Evolutionary conservation across 2,113 vertebrate species (phyloP).

Genomic region (Erpornis zantholeuca): DNA sequence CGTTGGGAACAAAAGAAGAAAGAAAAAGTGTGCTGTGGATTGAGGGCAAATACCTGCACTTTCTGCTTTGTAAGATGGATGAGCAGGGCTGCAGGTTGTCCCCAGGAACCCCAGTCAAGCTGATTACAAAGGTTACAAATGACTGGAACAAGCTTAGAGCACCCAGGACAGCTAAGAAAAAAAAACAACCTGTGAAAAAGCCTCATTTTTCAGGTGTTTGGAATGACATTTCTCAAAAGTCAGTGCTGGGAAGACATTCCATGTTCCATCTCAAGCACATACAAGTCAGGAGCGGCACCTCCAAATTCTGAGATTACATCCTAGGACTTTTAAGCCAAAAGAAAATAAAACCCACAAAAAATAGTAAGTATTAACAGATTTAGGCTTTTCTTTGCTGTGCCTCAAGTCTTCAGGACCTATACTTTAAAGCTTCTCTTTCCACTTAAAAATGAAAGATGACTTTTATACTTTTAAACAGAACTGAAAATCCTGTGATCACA

Average conservation of each 20-base stretch:
- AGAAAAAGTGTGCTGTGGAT: neutral
- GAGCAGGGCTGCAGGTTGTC: neutral
- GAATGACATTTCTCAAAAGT: neutral
- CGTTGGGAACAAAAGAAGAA: neutral
- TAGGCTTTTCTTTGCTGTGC: neutral
- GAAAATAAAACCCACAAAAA: neutral
- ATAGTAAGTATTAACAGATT: neutral
- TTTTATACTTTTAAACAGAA: neutral
- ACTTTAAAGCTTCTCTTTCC: neutral
- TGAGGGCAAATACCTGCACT: neutral
- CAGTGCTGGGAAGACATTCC: neutral
- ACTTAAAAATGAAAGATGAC: neutral
- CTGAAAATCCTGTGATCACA: neutral
- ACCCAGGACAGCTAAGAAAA: neutral
- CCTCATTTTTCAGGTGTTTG: neutral
- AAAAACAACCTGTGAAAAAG: neutral
- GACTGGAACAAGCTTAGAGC: neutral
- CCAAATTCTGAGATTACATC: neutral
- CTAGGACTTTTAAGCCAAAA: neutral
- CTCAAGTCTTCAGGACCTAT: neutral
- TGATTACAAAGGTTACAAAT: constrained; percentile 16
- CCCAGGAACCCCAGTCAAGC: neutral
- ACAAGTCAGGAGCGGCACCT: neutral
- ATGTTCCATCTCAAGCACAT: neutral
- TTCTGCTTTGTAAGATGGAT: neutral